Evolutionary conservation across 1,140 invertebrate species (phyloP).

Genomic region (Hetaerina americana): DNA sequence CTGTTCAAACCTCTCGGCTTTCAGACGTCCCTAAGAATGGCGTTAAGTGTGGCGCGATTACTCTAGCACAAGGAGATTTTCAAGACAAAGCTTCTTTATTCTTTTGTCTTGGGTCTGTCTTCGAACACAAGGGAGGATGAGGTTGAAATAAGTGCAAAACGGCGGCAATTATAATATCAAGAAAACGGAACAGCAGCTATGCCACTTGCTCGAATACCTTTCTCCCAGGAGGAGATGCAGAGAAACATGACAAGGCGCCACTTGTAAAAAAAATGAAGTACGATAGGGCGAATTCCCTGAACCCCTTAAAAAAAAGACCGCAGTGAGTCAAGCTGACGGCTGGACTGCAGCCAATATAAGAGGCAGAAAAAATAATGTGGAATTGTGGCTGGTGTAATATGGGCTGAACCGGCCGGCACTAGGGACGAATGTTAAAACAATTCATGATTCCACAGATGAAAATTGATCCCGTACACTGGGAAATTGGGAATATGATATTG

Average conservation of each 20-base stretch:
- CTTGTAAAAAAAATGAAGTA: neutral
- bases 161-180: neutral
- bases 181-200: too few relatives aligned
- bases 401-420: too few relatives aligned
- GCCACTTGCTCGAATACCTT: neutral
- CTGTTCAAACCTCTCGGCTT: too few relatives aligned
- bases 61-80: too few relatives aligned
- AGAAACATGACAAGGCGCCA: neutral
- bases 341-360: neutral
- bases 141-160: too few relatives aligned
- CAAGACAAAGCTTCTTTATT: too few relatives aligned
- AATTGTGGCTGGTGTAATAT: neutral
- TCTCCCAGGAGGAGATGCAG: neutral
- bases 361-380: neutral
- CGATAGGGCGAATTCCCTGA: neutral
- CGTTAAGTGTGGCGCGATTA: too few relatives aligned
- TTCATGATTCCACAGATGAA: neutral
- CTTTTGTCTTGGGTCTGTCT: neutral
- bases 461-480: too few relatives aligned
- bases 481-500: too few relatives aligned
- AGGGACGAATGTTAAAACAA: too few relatives aligned
- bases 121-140: neutral
- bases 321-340: neutral
- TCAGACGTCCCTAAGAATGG: too few relatives aligned
- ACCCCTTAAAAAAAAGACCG: neutral